Percentiles rank a stretch among this genome's conserved stretches.
Evolutionary conservation across 2,888 invertebrate genomes (phyloP).

Genomic region (Caenorhabditis afra): DNA sequence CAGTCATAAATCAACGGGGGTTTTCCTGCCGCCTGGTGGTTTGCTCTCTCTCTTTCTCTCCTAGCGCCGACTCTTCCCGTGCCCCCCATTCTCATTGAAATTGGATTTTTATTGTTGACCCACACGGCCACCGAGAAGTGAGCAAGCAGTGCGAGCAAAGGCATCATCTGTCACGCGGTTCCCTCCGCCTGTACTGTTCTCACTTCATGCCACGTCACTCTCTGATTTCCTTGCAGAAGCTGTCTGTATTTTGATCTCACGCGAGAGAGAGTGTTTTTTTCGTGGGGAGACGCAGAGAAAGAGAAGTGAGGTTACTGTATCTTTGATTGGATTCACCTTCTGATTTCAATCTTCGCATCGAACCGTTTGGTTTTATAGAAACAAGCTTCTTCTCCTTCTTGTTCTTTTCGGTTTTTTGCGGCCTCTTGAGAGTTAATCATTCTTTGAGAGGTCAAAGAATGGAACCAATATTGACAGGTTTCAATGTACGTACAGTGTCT

Average conservation of each 20-base stretch:
- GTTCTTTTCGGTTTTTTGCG: not conserved
- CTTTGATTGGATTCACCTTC: too few relatives aligned
- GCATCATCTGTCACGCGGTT: not conserved
- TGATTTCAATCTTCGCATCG: too few relatives aligned
- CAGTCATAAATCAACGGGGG: not conserved
- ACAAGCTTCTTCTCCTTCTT: not conserved
- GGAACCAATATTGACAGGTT: constrained; percentile 18
- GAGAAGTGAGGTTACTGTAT: too few relatives aligned
- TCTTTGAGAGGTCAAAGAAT: constrained; percentile 39
- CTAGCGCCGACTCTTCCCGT: not conserved
- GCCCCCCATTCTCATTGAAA: constrained; percentile 1
- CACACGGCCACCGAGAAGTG: not conserved
- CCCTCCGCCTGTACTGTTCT: too few relatives aligned
- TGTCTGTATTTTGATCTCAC: too few relatives aligned
- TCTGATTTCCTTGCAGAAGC: too few relatives aligned
- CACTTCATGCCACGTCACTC: too few relatives aligned
- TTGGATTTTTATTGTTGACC: constrained; percentile 22
- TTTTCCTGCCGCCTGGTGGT: not conserved
- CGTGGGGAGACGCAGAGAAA: too few relatives aligned
- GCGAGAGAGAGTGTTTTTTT: too few relatives aligned
- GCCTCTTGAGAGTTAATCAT: constrained; percentile 4
- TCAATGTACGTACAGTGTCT: constrained; percentile 22
- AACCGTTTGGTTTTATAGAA: too few relatives aligned
- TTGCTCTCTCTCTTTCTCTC: too few relatives aligned
- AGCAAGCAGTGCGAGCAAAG: not conserved